These are phyloP conservation scores for Latheticus oryzae DNA, from an alignment of 2,888 invertebrate species.

Conservation along the genomic window DNA sequence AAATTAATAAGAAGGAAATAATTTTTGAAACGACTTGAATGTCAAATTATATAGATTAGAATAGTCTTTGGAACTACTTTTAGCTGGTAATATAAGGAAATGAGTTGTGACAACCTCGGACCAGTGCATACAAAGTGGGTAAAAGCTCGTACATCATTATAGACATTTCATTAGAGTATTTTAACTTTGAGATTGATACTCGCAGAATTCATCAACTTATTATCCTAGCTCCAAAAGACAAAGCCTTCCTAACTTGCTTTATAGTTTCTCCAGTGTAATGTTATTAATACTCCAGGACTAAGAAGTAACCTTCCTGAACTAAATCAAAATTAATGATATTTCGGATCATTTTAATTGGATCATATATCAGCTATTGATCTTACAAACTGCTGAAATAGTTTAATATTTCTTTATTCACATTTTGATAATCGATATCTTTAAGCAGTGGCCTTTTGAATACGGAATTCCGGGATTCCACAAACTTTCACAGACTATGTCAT, in stretches of 20 bases:
- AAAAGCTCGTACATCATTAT: slow-evolving; percentile 40
- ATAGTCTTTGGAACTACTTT: too few relatives aligned
- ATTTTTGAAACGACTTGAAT: too few relatives aligned
- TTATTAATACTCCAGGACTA: slow-evolving; percentile 34
- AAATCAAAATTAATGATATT: slow-evolving; percentile 42
- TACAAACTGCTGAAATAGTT: slow-evolving; percentile 32
- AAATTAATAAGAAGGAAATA: slow-evolving; percentile 23
- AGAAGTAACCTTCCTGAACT: slow-evolving; percentile 33
- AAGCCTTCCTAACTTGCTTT: slow-evolving; percentile 36
- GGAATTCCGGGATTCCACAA: slow-evolving; percentile 31
- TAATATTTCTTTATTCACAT: slow-evolving; percentile 34
- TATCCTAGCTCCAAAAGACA: slow-evolving; percentile 35
- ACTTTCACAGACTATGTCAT: slow-evolving; percentile 30
- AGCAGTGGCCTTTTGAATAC: slow-evolving; percentile 35
- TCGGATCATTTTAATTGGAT: slow-evolving; percentile 41
- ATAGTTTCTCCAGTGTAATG: slow-evolving; percentile 38
- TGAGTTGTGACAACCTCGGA: slow-evolving; percentile 41
- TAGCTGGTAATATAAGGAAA: slow-evolving; percentile 41
- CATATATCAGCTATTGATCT: slow-evolving; percentile 42
- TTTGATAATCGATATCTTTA: slow-evolving; percentile 32
- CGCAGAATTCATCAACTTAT: slow-evolving; percentile 37
- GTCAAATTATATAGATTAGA: slow-evolving; percentile 19
- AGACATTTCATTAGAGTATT: slow-evolving; percentile 41
- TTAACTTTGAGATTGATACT: slow-evolving; percentile 37
- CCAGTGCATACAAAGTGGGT: slow-evolving; percentile 36